phyloP scores from a whole-genome alignment of 2,888 invertebrate species.

The Schizaphis graminum region DNA sequence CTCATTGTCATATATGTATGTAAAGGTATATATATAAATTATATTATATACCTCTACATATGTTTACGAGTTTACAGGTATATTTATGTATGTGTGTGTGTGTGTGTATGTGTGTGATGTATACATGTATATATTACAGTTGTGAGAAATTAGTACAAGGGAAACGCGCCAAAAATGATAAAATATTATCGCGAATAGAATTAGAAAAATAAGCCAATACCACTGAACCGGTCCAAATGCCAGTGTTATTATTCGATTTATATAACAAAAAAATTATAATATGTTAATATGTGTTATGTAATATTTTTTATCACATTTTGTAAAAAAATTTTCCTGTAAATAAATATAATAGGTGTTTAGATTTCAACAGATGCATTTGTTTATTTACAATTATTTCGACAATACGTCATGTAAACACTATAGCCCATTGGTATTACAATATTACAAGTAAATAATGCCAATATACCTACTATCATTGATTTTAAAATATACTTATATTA shows the following conservation, averaged over 20 bases:
- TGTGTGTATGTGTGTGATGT: neutral
- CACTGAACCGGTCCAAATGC: neutral
- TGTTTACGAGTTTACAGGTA: neutral
- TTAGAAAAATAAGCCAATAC: neutral
- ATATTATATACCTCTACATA: neutral
- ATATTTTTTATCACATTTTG: no score
- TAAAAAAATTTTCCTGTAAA: neutral
- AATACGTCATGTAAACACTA: no score
- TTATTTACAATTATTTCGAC: no score
- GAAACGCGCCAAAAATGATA: constrained; percentile 9
- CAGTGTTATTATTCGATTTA: neutral
- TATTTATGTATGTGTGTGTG: neutral
- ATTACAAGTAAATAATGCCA: no score
- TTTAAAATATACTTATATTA: no score
- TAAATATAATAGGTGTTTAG: neutral
- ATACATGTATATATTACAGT: no score
- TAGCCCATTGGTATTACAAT: no score
- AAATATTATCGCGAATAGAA: neutral
- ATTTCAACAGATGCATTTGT: neutral
- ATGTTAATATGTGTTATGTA: neutral
- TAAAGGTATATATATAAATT: neutral
- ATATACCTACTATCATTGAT: no score
- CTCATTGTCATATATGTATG: neutral
- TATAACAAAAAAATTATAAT: neutral
- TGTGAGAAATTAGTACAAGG: constrained; percentile 32